Percentiles rank a stretch among this genome's conserved stretches.
Conservation (phyloP, 2,888 invertebrate species). For the Philonicus albiceps region DNA sequence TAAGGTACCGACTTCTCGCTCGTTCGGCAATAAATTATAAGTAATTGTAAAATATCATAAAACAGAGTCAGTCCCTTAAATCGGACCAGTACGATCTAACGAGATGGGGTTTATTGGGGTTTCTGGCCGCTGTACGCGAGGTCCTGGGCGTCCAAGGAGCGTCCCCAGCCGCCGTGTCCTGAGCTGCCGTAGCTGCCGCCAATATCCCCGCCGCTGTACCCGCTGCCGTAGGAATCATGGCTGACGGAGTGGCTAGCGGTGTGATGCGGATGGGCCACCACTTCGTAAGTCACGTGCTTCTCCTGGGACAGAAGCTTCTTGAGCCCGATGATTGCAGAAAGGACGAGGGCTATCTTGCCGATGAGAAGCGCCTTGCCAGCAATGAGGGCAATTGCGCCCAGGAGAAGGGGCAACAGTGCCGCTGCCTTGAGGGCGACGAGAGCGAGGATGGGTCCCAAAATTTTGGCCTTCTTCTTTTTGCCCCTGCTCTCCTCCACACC, state of each 20-base stretch:
- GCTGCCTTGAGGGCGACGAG: constrained; percentile 81
- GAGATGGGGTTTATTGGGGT: constrained; percentile 63
- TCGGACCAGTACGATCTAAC: not conserved
- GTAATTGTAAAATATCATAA: constrained; percentile 23
- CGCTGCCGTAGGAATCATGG: constrained; percentile 70
- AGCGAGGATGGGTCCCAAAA: constrained; percentile 78
- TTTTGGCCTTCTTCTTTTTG: constrained; percentile 85
- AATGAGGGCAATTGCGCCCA: constrained; percentile 83
- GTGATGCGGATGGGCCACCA: constrained; percentile 85
- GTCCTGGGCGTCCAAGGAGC: constrained; percentile 77
- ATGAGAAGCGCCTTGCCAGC: constrained; percentile 86
- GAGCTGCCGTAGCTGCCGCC: constrained; percentile 72
- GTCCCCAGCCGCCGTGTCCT: constrained; percentile 78
- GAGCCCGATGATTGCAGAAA: constrained; percentile 83
- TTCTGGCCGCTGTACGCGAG: constrained; percentile 82
- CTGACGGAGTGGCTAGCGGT: constrained; percentile 73
- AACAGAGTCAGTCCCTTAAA: constrained; percentile 38
- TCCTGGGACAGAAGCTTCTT: constrained; percentile 83
- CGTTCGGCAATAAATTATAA: constrained; percentile 14
- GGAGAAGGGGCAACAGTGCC: constrained; percentile 77
- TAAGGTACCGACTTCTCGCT: constrained; percentile 44
- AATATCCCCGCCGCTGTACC: constrained; percentile 68
- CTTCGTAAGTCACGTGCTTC: constrained; percentile 88
- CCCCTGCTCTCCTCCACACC: constrained; percentile 74
- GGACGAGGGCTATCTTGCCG: constrained; percentile 83